A percentile compares a stretch with the other conserved stretches of the same genome.
phyloP scores from a whole-genome alignment of 1,140 invertebrate genomes.

The Drosophila auraria region DNA sequence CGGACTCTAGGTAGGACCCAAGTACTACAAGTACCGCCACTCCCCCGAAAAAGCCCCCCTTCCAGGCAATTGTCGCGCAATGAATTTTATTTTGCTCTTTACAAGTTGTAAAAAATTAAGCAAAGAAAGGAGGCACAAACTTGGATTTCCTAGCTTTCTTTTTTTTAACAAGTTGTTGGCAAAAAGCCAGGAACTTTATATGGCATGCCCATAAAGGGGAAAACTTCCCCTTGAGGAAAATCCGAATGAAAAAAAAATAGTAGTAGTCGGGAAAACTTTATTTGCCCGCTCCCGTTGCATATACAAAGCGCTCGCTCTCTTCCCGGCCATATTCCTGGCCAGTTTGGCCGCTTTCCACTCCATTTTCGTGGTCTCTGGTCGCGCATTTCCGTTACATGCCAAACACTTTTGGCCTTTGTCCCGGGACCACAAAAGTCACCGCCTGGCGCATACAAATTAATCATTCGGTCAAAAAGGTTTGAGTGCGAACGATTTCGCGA shows the following conservation, averaged over 20 bases:
- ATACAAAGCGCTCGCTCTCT: conserved; percentile 60
- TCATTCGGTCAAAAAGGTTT: conserved; percentile 73
- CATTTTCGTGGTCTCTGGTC: conserved; percentile 58
- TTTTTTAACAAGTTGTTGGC: conserved; percentile 77
- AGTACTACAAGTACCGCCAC: neutral
- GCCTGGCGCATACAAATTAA: conserved; percentile 79
- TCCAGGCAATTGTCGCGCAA: conserved; percentile 69
- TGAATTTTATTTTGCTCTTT: conserved; percentile 77
- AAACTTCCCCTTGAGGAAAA: conserved; percentile 58
- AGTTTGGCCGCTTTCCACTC: conserved; percentile 16
- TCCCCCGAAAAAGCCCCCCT: conserved; percentile 7
- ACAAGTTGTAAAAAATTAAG: conserved; percentile 63
- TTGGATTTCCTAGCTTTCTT: conserved; percentile 45
- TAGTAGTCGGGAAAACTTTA: conserved; percentile 58
- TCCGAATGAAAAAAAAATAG: conserved; percentile 48
- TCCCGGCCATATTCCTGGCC: conserved; percentile 26
- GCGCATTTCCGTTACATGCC: conserved; percentile 82
- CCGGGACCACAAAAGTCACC: conserved; percentile 77
- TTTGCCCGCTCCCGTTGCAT: conserved; percentile 57
- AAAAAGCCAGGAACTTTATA: conserved; percentile 70
- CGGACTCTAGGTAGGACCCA: conserved; percentile 45
- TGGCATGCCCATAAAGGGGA: conserved; percentile 42
- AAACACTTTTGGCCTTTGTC: conserved; percentile 82
- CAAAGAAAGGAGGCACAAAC: conserved; percentile 36
- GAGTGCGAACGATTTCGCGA: conserved; percentile 43